phyloP scores from a whole-genome alignment of 2,113 vertebrate species.

The Barbus barbus region DNA sequence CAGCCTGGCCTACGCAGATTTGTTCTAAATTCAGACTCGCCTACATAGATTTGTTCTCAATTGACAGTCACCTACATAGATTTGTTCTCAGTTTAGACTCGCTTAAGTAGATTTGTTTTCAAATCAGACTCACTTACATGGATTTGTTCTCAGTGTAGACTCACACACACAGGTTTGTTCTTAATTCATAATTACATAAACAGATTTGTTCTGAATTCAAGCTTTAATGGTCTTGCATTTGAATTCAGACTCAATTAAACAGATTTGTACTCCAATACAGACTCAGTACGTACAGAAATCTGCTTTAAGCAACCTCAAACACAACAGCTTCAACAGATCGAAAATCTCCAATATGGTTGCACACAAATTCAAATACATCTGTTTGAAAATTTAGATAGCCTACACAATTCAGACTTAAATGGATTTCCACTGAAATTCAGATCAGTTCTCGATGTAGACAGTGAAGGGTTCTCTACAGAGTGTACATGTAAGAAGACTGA shows the following conservation, averaged over 20 bases:
- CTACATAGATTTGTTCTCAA: background rate
- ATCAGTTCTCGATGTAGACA: background rate
- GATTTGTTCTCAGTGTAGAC: background rate
- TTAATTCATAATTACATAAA: no score
- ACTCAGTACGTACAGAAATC: background rate
- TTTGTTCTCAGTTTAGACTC: background rate
- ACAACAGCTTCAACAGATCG: background rate
- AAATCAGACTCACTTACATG: background rate
- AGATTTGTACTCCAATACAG: background rate
- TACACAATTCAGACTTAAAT: background rate
- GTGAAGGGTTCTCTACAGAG: background rate
- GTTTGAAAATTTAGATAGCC: no score
- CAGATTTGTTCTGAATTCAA: no score
- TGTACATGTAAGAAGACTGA: background rate
- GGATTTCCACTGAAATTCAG: background rate
- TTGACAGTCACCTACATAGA: background rate
- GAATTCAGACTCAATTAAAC: no score
- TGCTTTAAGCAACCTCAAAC: background rate
- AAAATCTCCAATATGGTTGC: background rate
- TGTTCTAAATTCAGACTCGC: background rate
- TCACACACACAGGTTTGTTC: background rate
- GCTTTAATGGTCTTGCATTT: no score
- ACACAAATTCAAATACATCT: background rate
- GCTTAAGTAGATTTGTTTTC: background rate
- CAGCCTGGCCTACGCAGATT: fast-evolving